Percentiles rank a stretch among this genome's conserved stretches.
These are phyloP conservation scores for Micromussa lordhowensis DNA, from an alignment of 92 coral and sea anemone genomes.

Conservation along the genomic window DNA sequence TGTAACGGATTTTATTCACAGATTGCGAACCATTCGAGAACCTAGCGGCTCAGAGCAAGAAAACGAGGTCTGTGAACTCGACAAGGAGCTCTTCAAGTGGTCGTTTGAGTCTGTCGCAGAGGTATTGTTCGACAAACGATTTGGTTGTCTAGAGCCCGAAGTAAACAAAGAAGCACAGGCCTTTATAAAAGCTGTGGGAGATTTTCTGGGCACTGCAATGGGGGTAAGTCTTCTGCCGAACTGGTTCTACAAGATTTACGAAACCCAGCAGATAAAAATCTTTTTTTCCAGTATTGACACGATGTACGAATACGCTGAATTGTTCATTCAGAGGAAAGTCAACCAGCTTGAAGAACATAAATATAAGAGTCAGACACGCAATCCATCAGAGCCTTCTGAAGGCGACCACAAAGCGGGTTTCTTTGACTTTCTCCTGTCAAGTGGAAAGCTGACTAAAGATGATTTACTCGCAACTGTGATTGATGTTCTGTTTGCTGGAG, in stretches of 20 bases:
- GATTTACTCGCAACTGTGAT: constrained; percentile 71
- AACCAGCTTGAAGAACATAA: constrained; percentile 45
- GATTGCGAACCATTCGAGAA: constrained; percentile 56
- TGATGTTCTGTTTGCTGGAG: constrained; percentile 76
- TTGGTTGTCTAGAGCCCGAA: constrained; percentile 49
- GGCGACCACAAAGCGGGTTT: constrained; percentile 44
- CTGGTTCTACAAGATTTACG: constrained; percentile 56
- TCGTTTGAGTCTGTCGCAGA: constrained; percentile 78
- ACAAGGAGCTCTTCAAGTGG: constrained; percentile 73
- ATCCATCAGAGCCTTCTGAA: not conserved
- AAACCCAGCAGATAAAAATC: constrained; percentile 49
- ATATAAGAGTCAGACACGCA: not conserved
- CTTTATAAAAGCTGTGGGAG: constrained; percentile 52
- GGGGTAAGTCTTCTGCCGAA: constrained; percentile 36
- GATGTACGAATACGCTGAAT: constrained; percentile 63
- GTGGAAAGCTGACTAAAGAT: constrained; percentile 60
- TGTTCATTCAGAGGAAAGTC: constrained; percentile 45
- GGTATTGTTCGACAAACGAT: constrained; percentile 67
- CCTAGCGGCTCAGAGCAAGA: constrained; percentile 34
- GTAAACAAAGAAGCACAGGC: constrained; percentile 53
- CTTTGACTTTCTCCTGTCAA: constrained; percentile 59
- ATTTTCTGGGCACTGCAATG: constrained; percentile 11
- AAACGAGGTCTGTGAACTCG: constrained; percentile 60
- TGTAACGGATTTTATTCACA: constrained; percentile 48
- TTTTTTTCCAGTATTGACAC: constrained; percentile 44